Evolutionary conservation across 2,797 vertebrate genomes (phyloP).

Genomic region (Hozukius guyotensis): DNA sequence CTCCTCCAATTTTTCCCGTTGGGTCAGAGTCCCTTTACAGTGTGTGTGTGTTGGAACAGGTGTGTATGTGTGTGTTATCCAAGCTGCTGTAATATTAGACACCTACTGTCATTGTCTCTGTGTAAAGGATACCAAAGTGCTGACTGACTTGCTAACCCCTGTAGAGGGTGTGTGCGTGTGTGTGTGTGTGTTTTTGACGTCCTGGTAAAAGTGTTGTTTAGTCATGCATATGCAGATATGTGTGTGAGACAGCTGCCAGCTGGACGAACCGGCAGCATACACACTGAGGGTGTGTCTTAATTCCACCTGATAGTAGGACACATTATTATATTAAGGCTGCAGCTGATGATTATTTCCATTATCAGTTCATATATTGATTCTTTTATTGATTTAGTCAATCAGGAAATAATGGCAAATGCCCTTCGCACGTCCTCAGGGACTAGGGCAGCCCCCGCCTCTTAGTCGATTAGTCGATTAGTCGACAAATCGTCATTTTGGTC

Average conservation of each 20-base stretch:
- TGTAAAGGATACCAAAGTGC: conserved; percentile 60
- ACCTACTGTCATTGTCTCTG: conserved; percentile 55
- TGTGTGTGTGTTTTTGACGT: conserved; percentile 5
- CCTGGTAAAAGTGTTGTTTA: conserved; percentile 26
- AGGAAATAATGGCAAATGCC: too few relatives aligned
- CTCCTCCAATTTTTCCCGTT: not conserved
- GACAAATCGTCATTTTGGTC: too few relatives aligned
- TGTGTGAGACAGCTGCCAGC: conserved; percentile 25
- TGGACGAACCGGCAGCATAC: conserved; percentile 1
- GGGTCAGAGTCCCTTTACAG: not conserved
- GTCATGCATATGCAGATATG: not conserved
- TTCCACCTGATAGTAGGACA: not conserved
- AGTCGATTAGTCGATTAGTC: too few relatives aligned
- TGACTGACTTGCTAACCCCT: conserved; percentile 40
- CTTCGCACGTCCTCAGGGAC: too few relatives aligned
- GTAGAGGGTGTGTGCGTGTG: not conserved
- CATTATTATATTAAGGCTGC: not conserved
- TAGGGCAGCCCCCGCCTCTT: too few relatives aligned
- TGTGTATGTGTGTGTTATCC: conserved; percentile 33
- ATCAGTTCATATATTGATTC: not conserved
- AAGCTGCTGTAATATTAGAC: conserved; percentile 58
- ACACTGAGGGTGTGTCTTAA: not conserved
- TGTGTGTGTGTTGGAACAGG: not conserved
- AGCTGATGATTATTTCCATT: not conserved
- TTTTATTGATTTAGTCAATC: not conserved